Evolutionary conservation across 2,888 invertebrate genomes (phyloP).

Genomic region (Synergus japonicus): DNA sequence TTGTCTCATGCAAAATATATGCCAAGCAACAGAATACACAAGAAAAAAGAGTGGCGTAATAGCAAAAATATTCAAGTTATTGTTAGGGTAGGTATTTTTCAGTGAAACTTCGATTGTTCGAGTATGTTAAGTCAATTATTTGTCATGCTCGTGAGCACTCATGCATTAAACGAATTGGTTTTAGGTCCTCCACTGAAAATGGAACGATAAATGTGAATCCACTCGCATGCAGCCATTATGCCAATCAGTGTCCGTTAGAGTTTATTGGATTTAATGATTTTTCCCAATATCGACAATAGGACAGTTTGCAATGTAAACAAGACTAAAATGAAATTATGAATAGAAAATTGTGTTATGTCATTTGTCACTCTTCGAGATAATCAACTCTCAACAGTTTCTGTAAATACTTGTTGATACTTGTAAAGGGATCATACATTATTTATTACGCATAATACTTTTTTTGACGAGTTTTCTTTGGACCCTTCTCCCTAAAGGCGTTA

Average conservation of each 20-base stretch:
- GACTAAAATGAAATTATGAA: background rate
- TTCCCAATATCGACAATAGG: constrained; percentile 33
- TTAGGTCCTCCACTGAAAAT: constrained; percentile 66
- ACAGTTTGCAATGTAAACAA: constrained; percentile 11
- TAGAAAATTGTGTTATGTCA: background rate
- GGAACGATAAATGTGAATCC: constrained; percentile 59
- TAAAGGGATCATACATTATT: too few relatives aligned
- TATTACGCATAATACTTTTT: too few relatives aligned
- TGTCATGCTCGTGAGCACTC: constrained; percentile 35
- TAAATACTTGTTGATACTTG: background rate
- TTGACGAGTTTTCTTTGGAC: too few relatives aligned
- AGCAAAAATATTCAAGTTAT: constrained; percentile 69
- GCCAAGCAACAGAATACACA: constrained; percentile 82
- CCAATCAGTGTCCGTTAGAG: constrained; percentile 70
- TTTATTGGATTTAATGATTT: constrained; percentile 68
- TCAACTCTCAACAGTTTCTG: background rate
- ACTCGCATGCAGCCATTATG: constrained; percentile 66
- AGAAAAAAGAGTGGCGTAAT: constrained; percentile 64
- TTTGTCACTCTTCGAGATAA: background rate
- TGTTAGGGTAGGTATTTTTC: constrained; percentile 59
- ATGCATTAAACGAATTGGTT: constrained; percentile 57
- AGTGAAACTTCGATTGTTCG: constrained; percentile 23
- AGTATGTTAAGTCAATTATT: constrained; percentile 46
- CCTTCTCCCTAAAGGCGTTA: too few relatives aligned
- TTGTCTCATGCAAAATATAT: constrained; percentile 84